Evolutionary conservation across 1,140 invertebrate species (phyloP), one percentile per base, ranked within the genome.

Genomic region (Diprion similis): DNA sequence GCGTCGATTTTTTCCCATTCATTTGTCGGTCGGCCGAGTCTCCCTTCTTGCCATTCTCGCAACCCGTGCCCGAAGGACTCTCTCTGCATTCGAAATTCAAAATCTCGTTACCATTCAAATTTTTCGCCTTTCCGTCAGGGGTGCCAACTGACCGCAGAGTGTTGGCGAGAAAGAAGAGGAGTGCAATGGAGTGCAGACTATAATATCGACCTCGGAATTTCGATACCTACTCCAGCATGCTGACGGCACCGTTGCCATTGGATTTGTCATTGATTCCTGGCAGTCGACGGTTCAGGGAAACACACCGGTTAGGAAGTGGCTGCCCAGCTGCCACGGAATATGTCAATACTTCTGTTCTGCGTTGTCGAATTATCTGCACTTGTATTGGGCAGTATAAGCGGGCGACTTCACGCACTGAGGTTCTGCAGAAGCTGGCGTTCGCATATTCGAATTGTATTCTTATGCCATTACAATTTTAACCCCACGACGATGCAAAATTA

Each of bases 231-330:
- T n/a, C n/a, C 24, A 37, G 24, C 24, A 6, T 37, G 24, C 67
- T 68, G 11, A 19, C 67, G 46, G 69, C 17, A 8, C 17, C 69
- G 74, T 77, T 73, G 71, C 76, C 74, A 78, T 76, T 77, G 79
- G 80, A 82, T 82, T 85, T 84, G 83, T 84, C 83, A 85, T 85
- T 85, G 83, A 85, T 85, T 85, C 81, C 77, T 74, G 75, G 79
- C 77, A 79, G 79, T 76, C 75, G 48, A 67, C 68, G 73, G 48
- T 77, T 66, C 82, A 84, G 84, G 83, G 77, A 75, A 83, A 73
- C 80, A 85, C 79, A 80, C 45, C 37, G 46, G 71, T 65, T 80
- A 85, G 84, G 83, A 85, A 84, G 84, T 85, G 77, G 83, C 80
- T 78, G 73, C 73, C 59, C 76, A 67, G 73, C 78, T 78, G 24